Base-by-base conservation (phyloP, 2,888 invertebrate species). In the Phaedon cochleariae region DNA sequence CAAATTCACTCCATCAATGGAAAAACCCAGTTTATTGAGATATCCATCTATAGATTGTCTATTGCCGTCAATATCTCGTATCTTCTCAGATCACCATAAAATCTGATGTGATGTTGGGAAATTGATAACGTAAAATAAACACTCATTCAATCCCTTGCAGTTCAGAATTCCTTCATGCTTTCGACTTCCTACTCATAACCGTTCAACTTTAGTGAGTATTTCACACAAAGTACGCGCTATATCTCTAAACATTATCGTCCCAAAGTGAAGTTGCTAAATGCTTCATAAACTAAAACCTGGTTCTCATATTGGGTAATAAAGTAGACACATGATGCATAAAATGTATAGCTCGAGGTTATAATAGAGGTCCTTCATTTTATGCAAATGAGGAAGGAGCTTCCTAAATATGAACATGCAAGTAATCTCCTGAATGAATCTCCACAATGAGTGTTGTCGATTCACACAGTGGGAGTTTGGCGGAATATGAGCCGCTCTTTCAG, bases 251-350 rank as follows among this genome's bases (percentile, higher is more conserved):
- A 61, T 65, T 53, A 65, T 45, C 57, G 31, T 22, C 34, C 51
- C 34, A 46, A 31, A 65, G 61, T 57, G 57, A 65, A 61, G 52
- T 37, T 22, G 52, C 65, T 65, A 41, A 65, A 61, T 65, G 58
- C 58, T 65, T 31, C 61, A 61, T 61, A 65, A 65, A 61, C 61
- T 46, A 45, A 54, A 57, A 61, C 53, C 48, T 54, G 60, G 57
- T 65, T 58, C 57, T 61, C 65, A 65, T 65, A 65, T 61, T 65
- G 58, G 55, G 46, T 65, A 60, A 61, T 65, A 61, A 65, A 65
- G 45, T 52, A 65, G 65, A 58, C 61, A 58, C 65, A 58, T 18
- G 65, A 61, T 61, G 61, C 65, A 65, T 65, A 61, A 61, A 65
- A 65, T 61, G 61, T 65, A 61, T 52, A 48, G 21, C 46, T 51